phyloP scores from a whole-genome alignment of 35 echinoderm and acorn worm genomes.

The Ophioderma brevispina region DNA sequence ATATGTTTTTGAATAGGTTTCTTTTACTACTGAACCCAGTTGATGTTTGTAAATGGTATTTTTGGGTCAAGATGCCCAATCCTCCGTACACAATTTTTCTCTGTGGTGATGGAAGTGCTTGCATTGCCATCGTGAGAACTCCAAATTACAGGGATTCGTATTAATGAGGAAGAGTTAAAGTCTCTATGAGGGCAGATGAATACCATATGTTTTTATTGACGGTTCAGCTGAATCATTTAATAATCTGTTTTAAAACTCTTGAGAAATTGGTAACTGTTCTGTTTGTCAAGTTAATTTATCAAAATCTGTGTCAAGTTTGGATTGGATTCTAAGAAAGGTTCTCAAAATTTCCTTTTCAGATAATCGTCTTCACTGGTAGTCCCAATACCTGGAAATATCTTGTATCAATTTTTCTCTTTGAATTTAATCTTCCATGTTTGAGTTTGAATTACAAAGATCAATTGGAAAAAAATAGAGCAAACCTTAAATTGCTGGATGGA shows the following conservation, averaged over 20 bases:
- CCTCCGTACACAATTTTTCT: not conserved
- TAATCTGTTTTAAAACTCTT: not conserved
- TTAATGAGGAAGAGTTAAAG: not conserved
- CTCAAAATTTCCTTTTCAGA: too few species aligned
- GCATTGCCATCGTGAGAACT: not conserved
- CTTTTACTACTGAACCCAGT: not conserved
- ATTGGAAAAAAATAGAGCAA: too few species aligned
- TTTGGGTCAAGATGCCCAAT: not conserved
- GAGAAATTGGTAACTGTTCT: not conserved
- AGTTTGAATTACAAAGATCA: too few species aligned
- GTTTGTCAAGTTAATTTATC: not conserved
- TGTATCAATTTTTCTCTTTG: too few species aligned
- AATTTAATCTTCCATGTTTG: too few species aligned
- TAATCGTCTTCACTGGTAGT: too few species aligned
- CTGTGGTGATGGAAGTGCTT: not conserved
- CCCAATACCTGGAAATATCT: too few species aligned
- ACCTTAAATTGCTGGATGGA: too few species aligned
- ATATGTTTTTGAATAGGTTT: not conserved
- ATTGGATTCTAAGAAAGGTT: not conserved
- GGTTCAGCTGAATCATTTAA: not conserved
- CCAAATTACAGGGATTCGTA: not conserved
- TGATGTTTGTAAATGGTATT: not conserved
- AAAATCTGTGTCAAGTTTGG: not conserved
- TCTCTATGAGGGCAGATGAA: constrained; percentile 4
- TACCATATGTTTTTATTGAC: not conserved